These are phyloP conservation scores for Leptinotarsa peninsularis DNA, from an alignment of 2,888 invertebrate species.

Conservation along the genomic window DNA sequence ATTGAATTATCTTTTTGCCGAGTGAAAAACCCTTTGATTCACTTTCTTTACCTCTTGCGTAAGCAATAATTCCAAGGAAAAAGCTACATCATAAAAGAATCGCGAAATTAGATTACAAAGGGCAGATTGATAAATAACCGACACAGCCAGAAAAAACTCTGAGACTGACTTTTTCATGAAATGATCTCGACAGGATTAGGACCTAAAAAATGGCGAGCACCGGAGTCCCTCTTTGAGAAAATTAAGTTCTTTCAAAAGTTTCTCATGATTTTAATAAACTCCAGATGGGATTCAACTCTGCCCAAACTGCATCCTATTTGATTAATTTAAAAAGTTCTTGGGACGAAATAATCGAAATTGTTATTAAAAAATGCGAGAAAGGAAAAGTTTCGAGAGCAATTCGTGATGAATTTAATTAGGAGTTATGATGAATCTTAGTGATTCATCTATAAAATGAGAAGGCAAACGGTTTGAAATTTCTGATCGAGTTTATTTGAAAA, in stretches of 20 bases:
- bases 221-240: slow-evolving; percentile 7
- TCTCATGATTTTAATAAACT: slow-evolving; percentile 16
- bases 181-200: slow-evolving; percentile 7
- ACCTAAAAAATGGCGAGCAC: slow-evolving; percentile 12
- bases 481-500: not conserved
- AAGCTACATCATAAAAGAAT: slow-evolving; percentile 1
- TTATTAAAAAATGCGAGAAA: slow-evolving; percentile 3
- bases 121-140: slow-evolving; percentile 16
- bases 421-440: not conserved
- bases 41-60: not conserved
- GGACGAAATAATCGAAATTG: slow-evolving; percentile 8
- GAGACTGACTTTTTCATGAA: slow-evolving; percentile 19
- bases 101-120: slow-evolving; percentile 13
- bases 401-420: slow-evolving; percentile 2
- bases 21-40: slow-evolving; percentile 2
- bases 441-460: not conserved
- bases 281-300: slow-evolving; percentile 10
- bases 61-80: slow-evolving; percentile 2
- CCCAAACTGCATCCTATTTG: slow-evolving; percentile 4
- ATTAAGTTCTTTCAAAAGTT: slow-evolving; percentile 14
- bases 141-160: slow-evolving; percentile 9
- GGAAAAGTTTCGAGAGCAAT: slow-evolving; percentile 1
- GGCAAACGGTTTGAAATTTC: not conserved
- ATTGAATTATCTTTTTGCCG: not conserved
- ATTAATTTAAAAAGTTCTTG: slow-evolving; percentile 14